Percentiles rank a stretch among this genome's conserved stretches.
Conservation (phyloP, 1,140 invertebrate species). For the Vanessa atalanta region DNA sequence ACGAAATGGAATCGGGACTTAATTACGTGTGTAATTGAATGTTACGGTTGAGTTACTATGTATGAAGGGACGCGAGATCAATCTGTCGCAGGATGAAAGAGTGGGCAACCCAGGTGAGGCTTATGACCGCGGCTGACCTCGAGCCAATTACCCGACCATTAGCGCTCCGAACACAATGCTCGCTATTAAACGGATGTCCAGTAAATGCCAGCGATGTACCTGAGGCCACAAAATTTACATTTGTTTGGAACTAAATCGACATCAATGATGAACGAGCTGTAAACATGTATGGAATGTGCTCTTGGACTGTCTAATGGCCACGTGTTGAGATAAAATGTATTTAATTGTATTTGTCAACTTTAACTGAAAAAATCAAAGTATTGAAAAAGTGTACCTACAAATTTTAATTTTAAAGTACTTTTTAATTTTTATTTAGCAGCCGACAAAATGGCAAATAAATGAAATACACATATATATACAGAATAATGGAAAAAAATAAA, state of each 20-base stretch:
- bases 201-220: slow-evolving; percentile 41
- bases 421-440: too few relatives aligned
- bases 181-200: slow-evolving; percentile 70
- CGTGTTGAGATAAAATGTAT: slow-evolving; percentile 6
- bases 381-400: too few relatives aligned
- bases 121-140: slow-evolving; percentile 64
- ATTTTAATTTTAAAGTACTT: too few relatives aligned
- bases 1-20: slow-evolving; percentile 50
- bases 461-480: too few relatives aligned
- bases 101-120: slow-evolving; percentile 52
- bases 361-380: too few relatives aligned
- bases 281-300: slow-evolving; percentile 21
- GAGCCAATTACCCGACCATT: slow-evolving; percentile 72
- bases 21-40: slow-evolving; percentile 65
- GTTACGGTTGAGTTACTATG: slow-evolving; percentile 44
- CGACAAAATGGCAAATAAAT: too few relatives aligned
- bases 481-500: too few relatives aligned
- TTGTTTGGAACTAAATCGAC: slow-evolving; percentile 70
- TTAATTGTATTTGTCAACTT: neutral
- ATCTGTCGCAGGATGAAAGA: slow-evolving; percentile 41
- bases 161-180: slow-evolving; percentile 67
- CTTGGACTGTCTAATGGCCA: neutral
- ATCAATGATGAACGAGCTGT: slow-evolving; percentile 16
- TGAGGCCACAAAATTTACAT: slow-evolving; percentile 69
- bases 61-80: slow-evolving; percentile 45